phyloP scores from a whole-genome alignment of 2,797 vertebrate genomes.

The Ptychadena robeensis region DNA sequence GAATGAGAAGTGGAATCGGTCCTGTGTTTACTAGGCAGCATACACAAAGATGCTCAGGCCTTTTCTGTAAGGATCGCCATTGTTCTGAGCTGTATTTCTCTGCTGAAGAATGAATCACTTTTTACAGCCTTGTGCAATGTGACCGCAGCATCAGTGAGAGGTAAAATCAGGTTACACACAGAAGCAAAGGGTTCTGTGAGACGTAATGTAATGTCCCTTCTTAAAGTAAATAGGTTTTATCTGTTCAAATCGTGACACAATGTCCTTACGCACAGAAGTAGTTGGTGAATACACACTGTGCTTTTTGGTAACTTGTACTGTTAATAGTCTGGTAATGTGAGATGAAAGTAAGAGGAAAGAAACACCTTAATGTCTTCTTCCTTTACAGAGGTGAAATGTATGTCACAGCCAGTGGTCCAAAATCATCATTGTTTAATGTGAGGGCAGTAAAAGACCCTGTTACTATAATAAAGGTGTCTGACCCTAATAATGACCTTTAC shows the following conservation, averaged over 20 bases:
- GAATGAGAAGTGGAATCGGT: too few relatives aligned
- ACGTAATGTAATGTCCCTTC: slow-evolving; percentile 33
- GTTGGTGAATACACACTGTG: neutral
- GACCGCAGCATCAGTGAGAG: slow-evolving; percentile 36
- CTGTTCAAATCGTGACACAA: slow-evolving; percentile 40
- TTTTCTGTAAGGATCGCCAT: slow-evolving; percentile 37
- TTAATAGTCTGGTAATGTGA: neutral
- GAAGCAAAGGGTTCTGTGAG: neutral
- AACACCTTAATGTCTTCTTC: neutral
- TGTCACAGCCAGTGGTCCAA: too few relatives aligned
- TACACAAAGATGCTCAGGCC: neutral
- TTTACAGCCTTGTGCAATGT: slow-evolving; percentile 48
- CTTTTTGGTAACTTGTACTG: neutral
- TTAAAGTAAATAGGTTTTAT: slow-evolving; percentile 47
- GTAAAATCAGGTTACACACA: slow-evolving; percentile 54
- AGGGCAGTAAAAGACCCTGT: too few relatives aligned
- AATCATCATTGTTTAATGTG: too few relatives aligned
- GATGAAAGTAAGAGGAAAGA: neutral
- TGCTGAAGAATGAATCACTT: slow-evolving; percentile 24
- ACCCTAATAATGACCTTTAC: too few relatives aligned
- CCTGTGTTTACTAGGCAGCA: too few relatives aligned
- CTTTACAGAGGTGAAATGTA: neutral
- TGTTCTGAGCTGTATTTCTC: slow-evolving; percentile 33
- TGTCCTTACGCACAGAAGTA: slow-evolving; percentile 23
- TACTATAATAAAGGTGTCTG: too few relatives aligned